Base-by-base conservation (phyloP, 2,113 vertebrate species). In the Spheniscus mendiculus region DNA sequence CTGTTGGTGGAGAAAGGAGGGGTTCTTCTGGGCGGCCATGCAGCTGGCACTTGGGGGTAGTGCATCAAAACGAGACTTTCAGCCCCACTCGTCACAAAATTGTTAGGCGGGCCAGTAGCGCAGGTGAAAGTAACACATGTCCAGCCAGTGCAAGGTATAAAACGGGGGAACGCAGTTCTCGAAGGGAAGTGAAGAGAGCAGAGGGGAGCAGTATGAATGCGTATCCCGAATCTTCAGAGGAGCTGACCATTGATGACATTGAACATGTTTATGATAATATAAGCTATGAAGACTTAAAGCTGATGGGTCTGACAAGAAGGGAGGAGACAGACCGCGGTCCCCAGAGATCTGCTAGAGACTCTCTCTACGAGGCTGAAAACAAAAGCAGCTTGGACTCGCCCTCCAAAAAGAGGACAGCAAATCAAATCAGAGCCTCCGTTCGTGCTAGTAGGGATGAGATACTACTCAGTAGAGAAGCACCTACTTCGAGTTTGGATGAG, bases 241-340 rank as follows among this genome's bases (percentile, higher is more conserved):
- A 99, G 96, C 84, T 99, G 88, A 99, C 99, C 0, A 86, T 99
- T 3, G 99, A 99, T 40, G 99, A 99, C n/a, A 98, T 99, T 59
- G 99, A 99, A 89, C 99, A 99, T 25, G 99, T 99, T 67, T 99
- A 99, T 90, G 99, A 99, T 90, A 99, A 99, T 88, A 99, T 99
- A 91, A 99, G 99, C 97, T 99, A 99, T 2, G 99, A 99, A 94
- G 99, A 99, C 97, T 97, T 99, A n/a, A 99, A 99, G 95, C 98
- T 98, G 63, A 99, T 99, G 99, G 99, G 99, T 65, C 97, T 99
- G 5, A 97, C 99, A 72, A 98, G 98, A 88, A 98, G 98, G 55
- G 99, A 99, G 8, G 98, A 98, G 76, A 94, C 97, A 26, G 96
- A 83, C 20, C 71, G 19, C 44, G 82, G 89, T 42, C 94, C 97